Conservation (phyloP, 2,797 vertebrate genomes). For the Sparus aurata region DNA sequence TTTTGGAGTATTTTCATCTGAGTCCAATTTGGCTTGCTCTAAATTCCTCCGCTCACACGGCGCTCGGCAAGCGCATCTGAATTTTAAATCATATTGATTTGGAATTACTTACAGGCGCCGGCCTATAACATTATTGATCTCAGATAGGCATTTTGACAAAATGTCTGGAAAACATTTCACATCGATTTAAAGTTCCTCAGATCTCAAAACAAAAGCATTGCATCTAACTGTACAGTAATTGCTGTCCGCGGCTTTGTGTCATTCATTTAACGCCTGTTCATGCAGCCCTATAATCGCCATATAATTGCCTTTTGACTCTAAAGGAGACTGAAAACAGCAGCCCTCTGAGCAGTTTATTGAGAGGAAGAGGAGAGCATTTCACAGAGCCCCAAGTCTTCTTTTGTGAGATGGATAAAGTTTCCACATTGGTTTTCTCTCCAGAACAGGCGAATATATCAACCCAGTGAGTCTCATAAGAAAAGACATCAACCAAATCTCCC, state of each 20-base stretch:
- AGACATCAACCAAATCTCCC: conserved; percentile 73
- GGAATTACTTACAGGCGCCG: conserved; percentile 63
- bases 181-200: conserved; percentile 62
- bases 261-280: conserved; percentile 30
- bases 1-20: conserved; percentile 26
- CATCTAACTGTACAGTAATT: conserved; percentile 38
- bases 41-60: conserved; percentile 21
- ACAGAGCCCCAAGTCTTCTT: conserved; percentile 12
- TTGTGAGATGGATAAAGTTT: conserved; percentile 66
- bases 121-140: conserved; percentile 59
- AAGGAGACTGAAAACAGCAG: not conserved
- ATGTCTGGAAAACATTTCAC: conserved; percentile 63
- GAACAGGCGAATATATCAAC: conserved; percentile 66
- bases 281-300: conserved; percentile 38
- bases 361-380: conserved; percentile 10
- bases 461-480: conserved; percentile 68
- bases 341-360: conserved; percentile 12
- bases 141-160: conserved; percentile 57
- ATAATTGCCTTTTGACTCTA: conserved; percentile 35
- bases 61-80: conserved; percentile 48
- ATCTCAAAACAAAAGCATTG: conserved; percentile 21
- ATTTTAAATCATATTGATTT: conserved; percentile 69
- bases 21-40: conserved; percentile 47
- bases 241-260: conserved; percentile 17
- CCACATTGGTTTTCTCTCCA: conserved; percentile 62